Conservation (phyloP, 2,113 vertebrate genomes). For the Calidris pugnax region DNA sequence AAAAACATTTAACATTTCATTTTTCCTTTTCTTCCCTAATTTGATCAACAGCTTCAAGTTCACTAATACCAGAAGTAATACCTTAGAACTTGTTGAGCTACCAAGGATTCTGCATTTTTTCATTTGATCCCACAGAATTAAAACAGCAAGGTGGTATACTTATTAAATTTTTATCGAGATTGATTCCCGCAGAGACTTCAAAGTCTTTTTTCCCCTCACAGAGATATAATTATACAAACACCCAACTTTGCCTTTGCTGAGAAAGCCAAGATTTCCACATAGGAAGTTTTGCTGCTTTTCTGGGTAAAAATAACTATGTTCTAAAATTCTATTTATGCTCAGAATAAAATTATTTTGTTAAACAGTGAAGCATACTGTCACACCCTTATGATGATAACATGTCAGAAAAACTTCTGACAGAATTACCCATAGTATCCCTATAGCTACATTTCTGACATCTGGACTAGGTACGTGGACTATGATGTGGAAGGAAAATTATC, state of each 20-base stretch:
- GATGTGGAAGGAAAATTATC: neutral
- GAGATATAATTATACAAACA: neutral
- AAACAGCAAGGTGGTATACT: constrained; percentile 20
- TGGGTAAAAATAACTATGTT: neutral
- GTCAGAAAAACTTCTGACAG: neutral
- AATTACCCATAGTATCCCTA: neutral
- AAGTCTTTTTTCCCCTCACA: neutral
- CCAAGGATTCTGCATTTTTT: constrained; percentile 18
- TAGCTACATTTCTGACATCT: neutral
- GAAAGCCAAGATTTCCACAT: neutral
- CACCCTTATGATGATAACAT: neutral
- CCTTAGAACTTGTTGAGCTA: neutral
- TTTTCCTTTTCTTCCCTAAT: neutral
- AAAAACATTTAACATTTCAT: neutral
- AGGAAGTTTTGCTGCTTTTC: neutral
- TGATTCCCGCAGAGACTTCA: constrained; percentile 26
- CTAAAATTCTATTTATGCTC: neutral
- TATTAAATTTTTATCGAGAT: constrained; percentile 46
- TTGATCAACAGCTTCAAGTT: neutral
- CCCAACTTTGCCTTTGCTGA: neutral
- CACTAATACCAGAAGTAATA: neutral
- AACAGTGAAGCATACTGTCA: neutral
- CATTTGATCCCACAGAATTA: constrained; percentile 37
- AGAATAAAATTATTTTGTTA: neutral
- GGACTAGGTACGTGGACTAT: neutral